Evolutionary conservation across 2,113 vertebrate species (phyloP).

Genomic region (Eurypyga helias): DNA sequence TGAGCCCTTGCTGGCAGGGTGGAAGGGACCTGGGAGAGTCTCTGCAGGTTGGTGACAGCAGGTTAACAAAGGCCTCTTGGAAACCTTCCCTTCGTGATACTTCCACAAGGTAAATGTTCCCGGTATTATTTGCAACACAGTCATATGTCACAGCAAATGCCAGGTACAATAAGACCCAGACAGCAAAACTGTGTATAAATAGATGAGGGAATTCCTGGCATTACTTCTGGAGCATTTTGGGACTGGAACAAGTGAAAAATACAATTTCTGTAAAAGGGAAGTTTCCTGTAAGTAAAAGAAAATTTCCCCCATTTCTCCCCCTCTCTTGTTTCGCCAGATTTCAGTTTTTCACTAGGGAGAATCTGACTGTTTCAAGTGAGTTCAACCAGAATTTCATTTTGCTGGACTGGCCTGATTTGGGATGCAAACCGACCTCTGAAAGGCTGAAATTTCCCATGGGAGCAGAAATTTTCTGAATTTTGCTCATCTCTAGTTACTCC

Average conservation of each 20-base stretch:
- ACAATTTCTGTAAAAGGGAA: neutral
- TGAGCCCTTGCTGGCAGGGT: neutral
- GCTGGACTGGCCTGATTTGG: conserved; percentile 18
- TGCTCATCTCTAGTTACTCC: neutral
- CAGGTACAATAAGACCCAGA: conserved; percentile 54
- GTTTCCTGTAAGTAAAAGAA: conserved; percentile 35
- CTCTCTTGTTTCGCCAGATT: neutral
- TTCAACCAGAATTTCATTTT: conserved; percentile 24
- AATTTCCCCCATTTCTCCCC: neutral
- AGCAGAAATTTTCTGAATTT: neutral
- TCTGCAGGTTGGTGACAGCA: neutral
- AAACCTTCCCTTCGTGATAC: neutral
- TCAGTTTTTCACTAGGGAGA: neutral
- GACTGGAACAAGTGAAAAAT: conserved; percentile 50
- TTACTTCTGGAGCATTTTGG: conserved; percentile 39
- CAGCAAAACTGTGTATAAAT: conserved; percentile 36
- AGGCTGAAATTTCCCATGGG: neutral
- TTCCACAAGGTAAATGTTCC: conserved; percentile 28
- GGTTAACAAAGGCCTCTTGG: neutral
- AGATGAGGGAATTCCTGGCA: conserved; percentile 66
- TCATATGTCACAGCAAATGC: conserved; percentile 41
- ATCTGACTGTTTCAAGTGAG: neutral
- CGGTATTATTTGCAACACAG: neutral
- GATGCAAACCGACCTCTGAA: conserved; percentile 1
- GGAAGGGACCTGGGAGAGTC: neutral